Evolutionary conservation across 2,888 invertebrate genomes (phyloP).

Genomic region (Esperia sulphurella): DNA sequence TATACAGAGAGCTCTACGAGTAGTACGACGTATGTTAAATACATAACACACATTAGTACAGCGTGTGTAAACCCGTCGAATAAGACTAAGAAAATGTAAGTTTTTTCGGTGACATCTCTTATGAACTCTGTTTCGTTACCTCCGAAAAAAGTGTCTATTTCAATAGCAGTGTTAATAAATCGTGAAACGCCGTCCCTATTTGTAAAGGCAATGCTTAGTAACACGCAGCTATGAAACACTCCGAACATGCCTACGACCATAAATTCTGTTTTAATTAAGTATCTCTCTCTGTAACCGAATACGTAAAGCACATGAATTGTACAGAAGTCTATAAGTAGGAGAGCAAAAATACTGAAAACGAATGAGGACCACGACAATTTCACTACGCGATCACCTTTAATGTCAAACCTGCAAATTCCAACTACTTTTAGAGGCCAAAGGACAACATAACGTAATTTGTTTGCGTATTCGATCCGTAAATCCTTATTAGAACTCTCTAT

Average conservation of each 20-base stretch:
- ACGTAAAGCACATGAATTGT: slow-evolving; percentile 30
- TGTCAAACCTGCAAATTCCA: slow-evolving; percentile 44
- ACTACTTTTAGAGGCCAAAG: slow-evolving; percentile 27
- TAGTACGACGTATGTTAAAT: slow-evolving; percentile 8
- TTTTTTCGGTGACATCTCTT: slow-evolving; percentile 31
- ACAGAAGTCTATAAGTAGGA: slow-evolving; percentile 21
- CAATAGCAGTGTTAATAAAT: slow-evolving; percentile 34
- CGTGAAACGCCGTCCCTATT: slow-evolving; percentile 31
- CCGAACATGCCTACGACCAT: slow-evolving; percentile 31
- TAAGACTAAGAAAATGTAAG: slow-evolving; percentile 17
- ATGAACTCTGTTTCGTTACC: slow-evolving; percentile 48
- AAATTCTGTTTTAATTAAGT: slow-evolving; percentile 36
- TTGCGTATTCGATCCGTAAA: slow-evolving; percentile 25
- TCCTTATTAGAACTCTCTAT: too few species aligned
- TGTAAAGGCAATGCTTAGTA: slow-evolving; percentile 35
- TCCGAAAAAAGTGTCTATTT: slow-evolving; percentile 48
- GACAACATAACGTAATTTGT: slow-evolving; percentile 21
- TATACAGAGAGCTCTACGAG: slow-evolving; percentile 21
- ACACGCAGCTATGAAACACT: slow-evolving; percentile 28
- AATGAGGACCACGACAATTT: slow-evolving; percentile 24
- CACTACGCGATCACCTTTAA: slow-evolving; percentile 33
- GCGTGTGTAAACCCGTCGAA: slow-evolving; percentile 26
- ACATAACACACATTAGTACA: slow-evolving; percentile 14
- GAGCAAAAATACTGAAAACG: slow-evolving; percentile 26
- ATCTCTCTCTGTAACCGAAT: slow-evolving; percentile 20